Base-by-base conservation (phyloP, 2,888 invertebrate genomes). In the Deroplatys truncata region DNA sequence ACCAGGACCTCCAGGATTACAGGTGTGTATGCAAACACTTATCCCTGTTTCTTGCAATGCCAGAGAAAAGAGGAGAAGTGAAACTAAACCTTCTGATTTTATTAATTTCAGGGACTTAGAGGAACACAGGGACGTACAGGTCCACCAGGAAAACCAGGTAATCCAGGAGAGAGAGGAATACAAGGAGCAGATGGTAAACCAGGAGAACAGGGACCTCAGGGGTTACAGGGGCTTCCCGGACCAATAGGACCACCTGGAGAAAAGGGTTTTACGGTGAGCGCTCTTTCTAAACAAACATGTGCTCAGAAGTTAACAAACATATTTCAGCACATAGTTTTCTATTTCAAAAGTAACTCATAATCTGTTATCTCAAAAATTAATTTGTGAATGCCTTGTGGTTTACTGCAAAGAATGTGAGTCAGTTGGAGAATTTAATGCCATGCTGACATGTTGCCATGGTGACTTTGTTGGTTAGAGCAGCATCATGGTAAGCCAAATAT, bases 141-240 rank as follows among this genome's bases (percentile, higher is more conserved):
- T 35, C 93, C 96, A 10, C 93, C 95, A 15, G 97, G 97, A 0
- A 96, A 96, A 93, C 93, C 95, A 15, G 97, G 97, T 8, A 95
- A 95, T 89, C 94, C 96, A 84, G 97, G 97, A 35, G 97, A 97
- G 92, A 94, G 97, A 90, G 97, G 97, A 85, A 94, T 96, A 92
- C 96, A 96, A 85, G 98, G 98, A 16, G 96, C 97, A 89, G 98
- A 98, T 93, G 98, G 98, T 10, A 97, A 97, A 92, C 95, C 97
- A 25, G 98, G 98, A 35, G 98, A 97, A 92, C 96, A 96, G 92
- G 98, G 98, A 84, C 94, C 95, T 25, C 96, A 96, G 92, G 98
- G 98, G 28, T 94, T 97, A 29, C 96, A 97, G 93, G 98, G 98
- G 72, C 94, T 97, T 28, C 97, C 97, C 85, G 98, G 98, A 86